Base-by-base conservation (phyloP, 2,797 vertebrate genomes). In the Oreonectes daqikongensis region DNA sequence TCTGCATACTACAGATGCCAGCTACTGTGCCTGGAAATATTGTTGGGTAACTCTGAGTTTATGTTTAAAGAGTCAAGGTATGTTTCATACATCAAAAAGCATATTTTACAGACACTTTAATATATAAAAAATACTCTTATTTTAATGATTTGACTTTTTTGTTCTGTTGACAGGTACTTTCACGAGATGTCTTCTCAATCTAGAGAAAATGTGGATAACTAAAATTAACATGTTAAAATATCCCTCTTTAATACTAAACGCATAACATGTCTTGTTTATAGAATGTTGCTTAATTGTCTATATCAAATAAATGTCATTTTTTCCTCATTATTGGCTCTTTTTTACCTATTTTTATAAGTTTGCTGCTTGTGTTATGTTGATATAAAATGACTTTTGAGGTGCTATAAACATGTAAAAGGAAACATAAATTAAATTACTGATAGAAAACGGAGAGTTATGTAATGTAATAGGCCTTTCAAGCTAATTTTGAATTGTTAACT, bases 121-220 rank as follows among this genome's bases (percentile, higher is more conserved):
- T 44, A 3, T 1, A 38, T 15, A 11, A 18, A 11, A 38, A 30
- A 20, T 53, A 17, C 18, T 42, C 26, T 42, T 20, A 5, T 15
- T 50, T 26, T 18, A 15, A 63, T 35, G 6, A 4, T 73, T 12
- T 73, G 2, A 53, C 52, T 53, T 15, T 53, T 66, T 44, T 24
- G 55, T 66, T 66, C 14, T 57, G 15, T 75, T 75, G 4, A 2
- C 38, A 75, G 72, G 28, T 30, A 22, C n/a, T 44, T 74, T 57
- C 24, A 57, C 10, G 35, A 66, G 12, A 42, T 66, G 35, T 55
- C 18, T 44, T 65, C 3, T 42, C 11, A 52, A 5, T 35, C 4
- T 18, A 64, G 8, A 4, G 38, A 24, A 38, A 8, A 17, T 18
- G 8, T 18, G 6, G 11, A 59, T 20, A 28, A 40, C 4, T 14